A percentile compares a stretch with the other conserved stretches of the same genome.
Evolutionary conservation across 2,113 vertebrate species (phyloP).

Genomic region (Vombatus ursinus): DNA sequence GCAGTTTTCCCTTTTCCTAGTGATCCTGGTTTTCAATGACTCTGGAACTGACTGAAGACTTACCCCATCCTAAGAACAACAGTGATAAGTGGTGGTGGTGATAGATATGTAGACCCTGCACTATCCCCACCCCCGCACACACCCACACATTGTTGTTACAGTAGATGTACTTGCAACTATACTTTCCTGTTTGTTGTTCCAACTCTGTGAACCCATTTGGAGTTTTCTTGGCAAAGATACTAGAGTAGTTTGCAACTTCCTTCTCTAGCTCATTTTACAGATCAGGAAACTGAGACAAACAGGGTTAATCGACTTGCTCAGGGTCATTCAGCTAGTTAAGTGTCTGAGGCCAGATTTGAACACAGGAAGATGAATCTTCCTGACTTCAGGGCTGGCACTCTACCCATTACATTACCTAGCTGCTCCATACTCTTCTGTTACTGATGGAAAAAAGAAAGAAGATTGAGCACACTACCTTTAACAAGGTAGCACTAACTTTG

Average conservation of each 20-base stretch:
- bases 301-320: background rate
- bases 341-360: background rate
- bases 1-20: background rate
- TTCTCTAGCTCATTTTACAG: background rate
- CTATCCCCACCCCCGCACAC: too few relatives aligned
- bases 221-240: too few relatives aligned
- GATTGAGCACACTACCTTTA: too few relatives aligned
- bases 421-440: background rate
- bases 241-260: background rate
- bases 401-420: background rate
- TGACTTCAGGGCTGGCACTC: background rate
- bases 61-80: background rate
- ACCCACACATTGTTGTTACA: too few relatives aligned
- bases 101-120: too few relatives aligned
- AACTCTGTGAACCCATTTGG: too few relatives aligned
- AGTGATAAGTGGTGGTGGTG: background rate
- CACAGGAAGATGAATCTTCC: background rate
- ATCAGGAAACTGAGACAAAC: background rate
- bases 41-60: background rate
- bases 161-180: background rate
- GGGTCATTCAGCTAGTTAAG: background rate
- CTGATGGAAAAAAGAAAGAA: too few relatives aligned
- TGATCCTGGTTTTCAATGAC: background rate
- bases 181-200: too few relatives aligned
- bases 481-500: too few relatives aligned